Percentiles rank a stretch among this genome's conserved stretches.
phyloP scores from a whole-genome alignment of 2,888 invertebrate species.

The Elegia similella region DNA sequence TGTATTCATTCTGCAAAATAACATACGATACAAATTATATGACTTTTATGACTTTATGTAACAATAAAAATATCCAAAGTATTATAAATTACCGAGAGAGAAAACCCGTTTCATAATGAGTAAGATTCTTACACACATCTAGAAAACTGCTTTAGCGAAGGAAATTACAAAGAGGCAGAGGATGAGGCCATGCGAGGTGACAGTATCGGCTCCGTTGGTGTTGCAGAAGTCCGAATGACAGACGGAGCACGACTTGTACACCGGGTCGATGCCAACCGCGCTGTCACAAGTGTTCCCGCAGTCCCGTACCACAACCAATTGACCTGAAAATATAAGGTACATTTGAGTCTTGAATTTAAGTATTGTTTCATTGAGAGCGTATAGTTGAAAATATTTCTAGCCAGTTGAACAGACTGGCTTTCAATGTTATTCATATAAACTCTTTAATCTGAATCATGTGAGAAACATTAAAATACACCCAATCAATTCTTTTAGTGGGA shows the following conservation, averaged over 20 bases:
- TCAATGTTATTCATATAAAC: too few relatives aligned
- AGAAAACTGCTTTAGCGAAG: conserved; percentile 25
- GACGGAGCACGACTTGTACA: conserved; percentile 50
- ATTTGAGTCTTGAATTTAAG: neutral
- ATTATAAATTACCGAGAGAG: too few relatives aligned
- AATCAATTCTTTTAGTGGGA: too few relatives aligned
- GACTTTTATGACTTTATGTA: too few relatives aligned
- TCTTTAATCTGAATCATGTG: too few relatives aligned
- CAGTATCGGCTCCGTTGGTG: conserved; percentile 37
- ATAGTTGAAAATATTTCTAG: too few relatives aligned
- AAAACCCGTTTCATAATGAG: neutral
- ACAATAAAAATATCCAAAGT: too few relatives aligned
- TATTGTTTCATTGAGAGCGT: neutral
- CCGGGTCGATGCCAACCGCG: conserved; percentile 34
- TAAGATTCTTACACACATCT: neutral
- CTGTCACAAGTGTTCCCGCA: conserved; percentile 47
- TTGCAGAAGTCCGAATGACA: conserved; percentile 63
- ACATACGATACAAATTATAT: too few relatives aligned
- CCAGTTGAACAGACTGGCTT: too few relatives aligned
- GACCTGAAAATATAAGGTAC: conserved; percentile 39
- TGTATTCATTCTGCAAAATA: too few relatives aligned
- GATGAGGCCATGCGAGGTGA: conserved; percentile 34
- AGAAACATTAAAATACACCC: too few relatives aligned
- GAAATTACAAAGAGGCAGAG: conserved; percentile 32
- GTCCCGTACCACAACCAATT: conserved; percentile 52